A percentile compares a stretch with the other conserved stretches of the same genome.
Conservation (phyloP, 1,140 invertebrate species). For the Drosophila leontia region DNA sequence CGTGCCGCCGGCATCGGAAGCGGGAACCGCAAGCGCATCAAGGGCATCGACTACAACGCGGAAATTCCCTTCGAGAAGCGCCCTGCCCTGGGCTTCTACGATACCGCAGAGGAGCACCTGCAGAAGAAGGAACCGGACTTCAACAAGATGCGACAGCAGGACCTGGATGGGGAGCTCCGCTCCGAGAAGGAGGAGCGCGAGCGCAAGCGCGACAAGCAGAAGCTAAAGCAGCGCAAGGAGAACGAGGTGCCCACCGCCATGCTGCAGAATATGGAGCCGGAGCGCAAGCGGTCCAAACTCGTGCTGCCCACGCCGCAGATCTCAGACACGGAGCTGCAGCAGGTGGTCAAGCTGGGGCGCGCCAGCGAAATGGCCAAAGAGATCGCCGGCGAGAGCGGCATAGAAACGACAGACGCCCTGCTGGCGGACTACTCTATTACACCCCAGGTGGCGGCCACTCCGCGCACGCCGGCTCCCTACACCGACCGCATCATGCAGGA, state of each 20-base stretch:
- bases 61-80: conserved; percentile 99
- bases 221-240: conserved; percentile 97
- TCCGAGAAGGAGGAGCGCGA: conserved; percentile 96
- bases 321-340: conserved; percentile 94
- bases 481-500: conserved; percentile 94
- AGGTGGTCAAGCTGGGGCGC: conserved; percentile 98
- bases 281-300: conserved; percentile 97
- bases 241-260: conserved; percentile 97
- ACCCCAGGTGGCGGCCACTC: conserved; percentile 91
- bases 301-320: conserved; percentile 99
- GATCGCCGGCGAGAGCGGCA: conserved; percentile 93
- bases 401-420: conserved; percentile 93
- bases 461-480: conserved; percentile 92
- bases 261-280: conserved; percentile 95
- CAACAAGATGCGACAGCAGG: conserved; percentile 94
- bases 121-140: conserved; percentile 96
- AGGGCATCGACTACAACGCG: conserved; percentile 97
- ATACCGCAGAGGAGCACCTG: conserved; percentile 94
- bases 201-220: conserved; percentile 95
- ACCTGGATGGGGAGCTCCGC: conserved; percentile 96
- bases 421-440: conserved; percentile 96
- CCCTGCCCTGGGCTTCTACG: conserved; percentile 96
- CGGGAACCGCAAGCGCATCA: conserved; percentile 79
- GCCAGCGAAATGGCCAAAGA: conserved; percentile 97
- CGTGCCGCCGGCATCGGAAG: conserved; percentile 97